Evolutionary conservation across 2,113 vertebrate genomes (phyloP).

Genomic region (Channa argus): DNA sequence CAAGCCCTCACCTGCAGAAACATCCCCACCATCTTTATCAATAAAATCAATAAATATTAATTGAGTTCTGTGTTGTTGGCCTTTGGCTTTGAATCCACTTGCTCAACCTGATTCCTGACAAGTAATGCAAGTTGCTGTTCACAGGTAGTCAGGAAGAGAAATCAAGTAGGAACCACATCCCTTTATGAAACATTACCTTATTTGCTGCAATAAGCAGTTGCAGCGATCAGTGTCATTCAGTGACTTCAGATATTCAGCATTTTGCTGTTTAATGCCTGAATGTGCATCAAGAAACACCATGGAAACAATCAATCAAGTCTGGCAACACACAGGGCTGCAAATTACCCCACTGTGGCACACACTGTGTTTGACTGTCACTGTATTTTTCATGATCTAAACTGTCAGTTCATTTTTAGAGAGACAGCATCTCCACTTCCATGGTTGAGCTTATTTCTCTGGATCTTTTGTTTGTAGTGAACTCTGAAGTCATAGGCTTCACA

Average conservation of each 20-base stretch:
- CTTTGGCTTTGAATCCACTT: too few species aligned
- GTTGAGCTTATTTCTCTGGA: neutral
- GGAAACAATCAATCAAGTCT: slow-evolving; percentile 65
- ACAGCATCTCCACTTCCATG: slow-evolving; percentile 2
- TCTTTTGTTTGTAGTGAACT: neutral
- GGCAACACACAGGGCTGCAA: slow-evolving; percentile 57
- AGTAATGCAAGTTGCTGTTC: neutral
- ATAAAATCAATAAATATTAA: too few species aligned
- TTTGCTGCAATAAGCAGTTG: slow-evolving; percentile 10
- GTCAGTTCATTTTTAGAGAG: slow-evolving; percentile 32
- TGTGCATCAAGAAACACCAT: slow-evolving; percentile 52
- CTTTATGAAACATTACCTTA: slow-evolving; percentile 18
- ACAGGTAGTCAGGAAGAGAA: neutral
- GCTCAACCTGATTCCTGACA: too few species aligned
- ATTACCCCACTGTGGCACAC: slow-evolving; percentile 52
- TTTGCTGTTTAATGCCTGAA: slow-evolving; percentile 38
- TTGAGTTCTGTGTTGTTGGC: too few species aligned
- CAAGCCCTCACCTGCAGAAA: too few species aligned
- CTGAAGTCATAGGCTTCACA: slow-evolving; percentile 2
- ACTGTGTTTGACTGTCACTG: slow-evolving; percentile 46
- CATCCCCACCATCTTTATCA: too few species aligned
- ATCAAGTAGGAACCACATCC: neutral
- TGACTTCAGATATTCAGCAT: slow-evolving; percentile 37
- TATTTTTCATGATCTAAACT: slow-evolving; percentile 54
- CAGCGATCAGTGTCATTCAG: slow-evolving; percentile 38